phyloP scores from a whole-genome alignment of 2,888 invertebrate species.

The Cheilosia impressa region DNA sequence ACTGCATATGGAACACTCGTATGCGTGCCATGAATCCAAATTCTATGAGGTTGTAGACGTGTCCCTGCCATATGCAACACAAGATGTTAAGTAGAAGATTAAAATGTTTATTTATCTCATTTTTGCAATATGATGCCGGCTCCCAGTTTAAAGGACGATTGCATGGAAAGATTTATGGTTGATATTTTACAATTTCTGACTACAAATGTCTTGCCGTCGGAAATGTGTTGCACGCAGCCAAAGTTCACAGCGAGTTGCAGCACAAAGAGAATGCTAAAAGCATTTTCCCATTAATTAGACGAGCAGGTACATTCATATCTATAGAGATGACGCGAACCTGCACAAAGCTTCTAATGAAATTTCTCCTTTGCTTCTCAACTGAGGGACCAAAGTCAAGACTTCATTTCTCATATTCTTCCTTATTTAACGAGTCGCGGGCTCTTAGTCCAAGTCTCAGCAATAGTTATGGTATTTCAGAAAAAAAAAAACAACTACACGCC shows the following conservation, averaged over 20 bases:
- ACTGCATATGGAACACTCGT: slow-evolving; percentile 48
- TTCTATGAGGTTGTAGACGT: slow-evolving; percentile 57
- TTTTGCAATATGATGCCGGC: slow-evolving; percentile 1
- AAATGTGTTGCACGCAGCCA: slow-evolving; percentile 6
- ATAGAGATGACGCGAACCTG: slow-evolving; percentile 2
- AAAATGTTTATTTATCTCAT: slow-evolving; percentile 48
- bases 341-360: slow-evolving; percentile 60
- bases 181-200: slow-evolving; percentile 69
- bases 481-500: slow-evolving; percentile 44
- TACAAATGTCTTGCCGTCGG: slow-evolving; percentile 31
- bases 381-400: slow-evolving; percentile 55
- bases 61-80: slow-evolving; percentile 45
- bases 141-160: slow-evolving; percentile 19
- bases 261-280: slow-evolving; percentile 65
- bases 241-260: slow-evolving; percentile 19
- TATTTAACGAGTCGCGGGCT: slow-evolving; percentile 28
- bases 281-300: slow-evolving; percentile 72
- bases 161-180: slow-evolving; percentile 61
- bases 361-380: slow-evolving; percentile 14
- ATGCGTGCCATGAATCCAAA: slow-evolving; percentile 60
- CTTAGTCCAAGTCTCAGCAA: slow-evolving; percentile 19
- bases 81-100: slow-evolving; percentile 68
- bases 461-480: slow-evolving; percentile 16
- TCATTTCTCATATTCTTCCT: slow-evolving; percentile 69
- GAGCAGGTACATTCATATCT: slow-evolving; percentile 30